Evolutionary conservation across 2,113 vertebrate species (phyloP).

Genomic region (Hucho hucho): DNA sequence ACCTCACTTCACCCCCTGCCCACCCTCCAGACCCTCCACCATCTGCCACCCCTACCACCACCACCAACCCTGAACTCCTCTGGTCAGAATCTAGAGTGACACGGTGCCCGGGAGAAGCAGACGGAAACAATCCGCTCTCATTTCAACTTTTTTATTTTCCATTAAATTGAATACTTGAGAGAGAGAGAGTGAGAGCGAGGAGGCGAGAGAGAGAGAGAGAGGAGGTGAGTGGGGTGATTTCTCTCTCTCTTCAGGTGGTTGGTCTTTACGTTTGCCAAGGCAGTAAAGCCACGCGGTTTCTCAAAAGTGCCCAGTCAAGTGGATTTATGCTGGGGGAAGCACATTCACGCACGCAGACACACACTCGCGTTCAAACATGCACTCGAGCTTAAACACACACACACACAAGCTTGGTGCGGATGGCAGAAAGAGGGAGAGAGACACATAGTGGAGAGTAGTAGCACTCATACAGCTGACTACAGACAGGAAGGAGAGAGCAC

Average conservation of each 20-base stretch:
- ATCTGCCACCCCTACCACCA: conserved; percentile 12
- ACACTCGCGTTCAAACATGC: neutral
- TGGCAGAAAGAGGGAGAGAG: too few relatives aligned
- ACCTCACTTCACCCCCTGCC: conserved; percentile 22
- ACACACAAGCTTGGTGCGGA: too few relatives aligned
- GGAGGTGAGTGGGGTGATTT: neutral
- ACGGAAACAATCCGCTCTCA: conserved; percentile 33
- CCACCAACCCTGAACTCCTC: conserved; percentile 12
- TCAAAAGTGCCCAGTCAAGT: conserved; percentile 14
- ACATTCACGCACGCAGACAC: neutral
- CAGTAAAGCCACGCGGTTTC: conserved; percentile 7
- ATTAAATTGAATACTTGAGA: conserved; percentile 20
- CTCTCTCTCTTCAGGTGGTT: conserved; percentile 6
- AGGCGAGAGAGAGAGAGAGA: neutral
- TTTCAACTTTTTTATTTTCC: conserved; percentile 7
- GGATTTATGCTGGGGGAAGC: conserved; percentile 11
- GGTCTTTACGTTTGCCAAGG: conserved; percentile 18
- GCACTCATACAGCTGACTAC: too few relatives aligned
- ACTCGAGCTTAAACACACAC: too few relatives aligned
- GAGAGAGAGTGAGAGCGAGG: neutral
- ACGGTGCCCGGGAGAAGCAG: conserved; percentile 23
- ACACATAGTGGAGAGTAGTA: too few relatives aligned
- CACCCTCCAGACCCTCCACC: neutral
- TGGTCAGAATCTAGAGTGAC: conserved; percentile 56
- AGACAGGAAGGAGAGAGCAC: too few relatives aligned